phyloP scores from a whole-genome alignment of 2,888 invertebrate genomes.

The Peribatodes rhomboidaria region DNA sequence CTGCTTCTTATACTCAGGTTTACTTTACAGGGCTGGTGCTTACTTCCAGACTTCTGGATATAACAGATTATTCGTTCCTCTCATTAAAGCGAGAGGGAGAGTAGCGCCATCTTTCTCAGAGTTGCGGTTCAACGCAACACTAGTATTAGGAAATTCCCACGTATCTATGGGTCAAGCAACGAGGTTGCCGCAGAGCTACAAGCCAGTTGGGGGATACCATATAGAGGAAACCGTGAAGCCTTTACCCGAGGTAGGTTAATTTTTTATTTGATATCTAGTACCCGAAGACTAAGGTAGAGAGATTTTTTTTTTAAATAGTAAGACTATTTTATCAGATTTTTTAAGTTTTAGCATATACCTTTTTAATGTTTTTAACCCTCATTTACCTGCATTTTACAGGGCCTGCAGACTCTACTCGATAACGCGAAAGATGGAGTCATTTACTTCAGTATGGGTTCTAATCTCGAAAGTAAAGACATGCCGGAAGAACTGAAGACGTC shows the following conservation, averaged over 20 bases:
- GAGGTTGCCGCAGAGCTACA: constrained; percentile 41
- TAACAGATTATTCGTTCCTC: constrained; percentile 38
- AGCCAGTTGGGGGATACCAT: constrained; percentile 49
- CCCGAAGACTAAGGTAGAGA: no score
- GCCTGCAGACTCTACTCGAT: constrained; percentile 59
- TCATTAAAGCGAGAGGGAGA: constrained; percentile 35
- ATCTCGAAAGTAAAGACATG: constrained; percentile 55
- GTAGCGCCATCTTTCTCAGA: constrained; percentile 38
- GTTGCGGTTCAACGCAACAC: constrained; percentile 36
- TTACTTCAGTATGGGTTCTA: constrained; percentile 68
- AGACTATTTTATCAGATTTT: no score
- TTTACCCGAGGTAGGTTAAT: constrained; percentile 47
- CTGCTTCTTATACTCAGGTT: constrained; percentile 37
- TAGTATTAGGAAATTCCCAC: constrained; percentile 40
- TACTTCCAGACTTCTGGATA: constrained; percentile 24
- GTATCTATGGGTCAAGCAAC: constrained; percentile 33
- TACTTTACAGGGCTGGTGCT: neutral
- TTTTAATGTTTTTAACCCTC: no score
- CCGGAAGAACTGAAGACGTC: constrained; percentile 48
- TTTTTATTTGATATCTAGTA: no score
- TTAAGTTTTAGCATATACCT: no score
- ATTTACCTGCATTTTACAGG: constrained; percentile 39
- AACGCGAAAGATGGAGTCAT: constrained; percentile 61
- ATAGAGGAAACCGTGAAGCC: constrained; percentile 44
- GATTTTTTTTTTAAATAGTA: no score